Evolutionary conservation across 2,797 vertebrate genomes (phyloP), one percentile per base, ranked within the genome.

Genomic region (Toxotes lorentzi): DNA sequence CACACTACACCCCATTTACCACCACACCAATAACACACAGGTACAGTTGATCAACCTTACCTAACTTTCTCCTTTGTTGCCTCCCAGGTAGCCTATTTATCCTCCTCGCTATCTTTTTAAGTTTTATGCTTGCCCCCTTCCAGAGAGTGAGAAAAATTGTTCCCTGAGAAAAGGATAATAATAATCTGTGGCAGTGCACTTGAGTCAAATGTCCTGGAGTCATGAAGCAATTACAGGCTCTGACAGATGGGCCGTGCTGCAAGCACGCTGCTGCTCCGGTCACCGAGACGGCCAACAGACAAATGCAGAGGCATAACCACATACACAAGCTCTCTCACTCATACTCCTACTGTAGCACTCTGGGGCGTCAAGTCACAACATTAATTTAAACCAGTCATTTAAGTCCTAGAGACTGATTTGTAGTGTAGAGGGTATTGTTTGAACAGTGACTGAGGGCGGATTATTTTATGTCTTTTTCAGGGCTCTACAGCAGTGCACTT

Each of bases 141-240:
- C 76, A 77, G 77, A 88, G 81, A 90, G 88, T 76, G 82, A 91
- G 88, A 93, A 85, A 92, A 92, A 92, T 82, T 85, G 91, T 88
- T 89, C 86, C 91, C 84, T 19, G 85, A 86, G 91, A 93, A 94
- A 94, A 92, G 88, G 88, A 93, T 94, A 93, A 94, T 94, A 94
- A 94, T 95, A 95, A 94, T 95, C 91, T 91, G 89, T 94, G 89
- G 90, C 88, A 89, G 89, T 92, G 91, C 93, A 92, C 93, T 95
- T 88, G 90, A 95, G 92, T 94, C 92, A 93, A 94, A 94, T 94
- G 92, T 94, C 92, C 89, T 16, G 88, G 78, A 94, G 93, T 94
- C 93, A 91, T 94, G 94, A 94, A 93, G 94, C 94, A 93, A 92
- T 95, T 95, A 94, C 92, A 93, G 86, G 62, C 88, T 92, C 83